These are phyloP conservation scores for Microplitis deprimator DNA, from an alignment of 2,888 invertebrate genomes.

Conservation along the genomic window DNA sequence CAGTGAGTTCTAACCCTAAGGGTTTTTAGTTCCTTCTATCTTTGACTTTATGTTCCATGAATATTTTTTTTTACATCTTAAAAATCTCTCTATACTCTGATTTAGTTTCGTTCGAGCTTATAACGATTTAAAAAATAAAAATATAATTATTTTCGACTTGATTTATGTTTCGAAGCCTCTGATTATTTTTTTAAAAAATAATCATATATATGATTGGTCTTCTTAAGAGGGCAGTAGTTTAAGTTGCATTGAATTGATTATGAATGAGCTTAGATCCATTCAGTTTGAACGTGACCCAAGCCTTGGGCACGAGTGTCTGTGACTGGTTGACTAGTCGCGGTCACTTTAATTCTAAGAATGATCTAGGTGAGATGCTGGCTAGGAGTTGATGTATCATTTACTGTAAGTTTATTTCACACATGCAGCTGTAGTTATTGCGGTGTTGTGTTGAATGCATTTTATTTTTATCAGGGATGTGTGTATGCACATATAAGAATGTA, in stretches of 20 bases:
- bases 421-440: neutral
- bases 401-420: conserved; percentile 11
- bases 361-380: conserved; percentile 47
- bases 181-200: neutral
- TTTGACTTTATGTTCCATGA: neutral
- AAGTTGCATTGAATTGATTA: conserved; percentile 54
- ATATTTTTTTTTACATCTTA: neutral
- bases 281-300: conserved; percentile 62
- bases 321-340: conserved; percentile 45
- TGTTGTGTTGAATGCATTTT: conserved; percentile 23
- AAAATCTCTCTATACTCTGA: neutral
- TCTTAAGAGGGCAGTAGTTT: neutral
- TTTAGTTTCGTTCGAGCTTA: neutral
- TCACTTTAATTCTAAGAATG: conserved; percentile 56
- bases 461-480: neutral
- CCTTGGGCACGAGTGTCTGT: conserved; percentile 47
- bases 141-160: neutral
- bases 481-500: neutral
- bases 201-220: neutral
- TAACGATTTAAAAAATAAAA: neutral
- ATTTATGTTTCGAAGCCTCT: neutral
- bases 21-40: neutral
- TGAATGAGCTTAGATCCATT: conserved; percentile 63
- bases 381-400: neutral
- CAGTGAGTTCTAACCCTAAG: neutral